Conservation (phyloP, 2,888 invertebrate species). For the Macaria notata region DNA sequence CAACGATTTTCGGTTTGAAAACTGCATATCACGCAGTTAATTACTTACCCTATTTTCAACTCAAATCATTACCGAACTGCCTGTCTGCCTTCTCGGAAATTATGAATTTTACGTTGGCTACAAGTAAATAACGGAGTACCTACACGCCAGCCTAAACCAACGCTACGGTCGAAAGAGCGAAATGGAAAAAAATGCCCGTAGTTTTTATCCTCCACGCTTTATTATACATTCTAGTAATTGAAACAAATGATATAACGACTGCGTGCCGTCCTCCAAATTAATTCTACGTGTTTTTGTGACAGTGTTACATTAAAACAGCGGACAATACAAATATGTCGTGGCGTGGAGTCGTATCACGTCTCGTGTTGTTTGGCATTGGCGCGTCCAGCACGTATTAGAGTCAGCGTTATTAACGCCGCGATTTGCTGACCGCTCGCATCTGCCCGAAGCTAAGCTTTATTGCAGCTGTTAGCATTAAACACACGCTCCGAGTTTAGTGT, state of each 20-base stretch:
- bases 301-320: conserved; percentile 14
- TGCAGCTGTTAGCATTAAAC: conserved; percentile 7
- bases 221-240: conserved; percentile 5
- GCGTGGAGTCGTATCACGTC: conserved; percentile 19
- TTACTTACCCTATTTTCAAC: neutral
- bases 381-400: conserved; percentile 14
- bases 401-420: conserved; percentile 13
- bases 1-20: no score
- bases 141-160: neutral
- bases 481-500: neutral
- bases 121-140: no score
- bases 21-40: no score
- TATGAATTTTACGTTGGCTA: no score
- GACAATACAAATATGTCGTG: conserved; percentile 14
- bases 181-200: neutral
- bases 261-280: conserved; percentile 9
- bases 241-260: conserved; percentile 10
- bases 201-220: conserved; percentile 2
- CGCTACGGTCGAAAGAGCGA: neutral
- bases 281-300: conserved; percentile 9
- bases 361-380: conserved; percentile 8
- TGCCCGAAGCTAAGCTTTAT: conserved; percentile 8
- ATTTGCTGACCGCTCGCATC: conserved; percentile 7
- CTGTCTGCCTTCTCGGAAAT: no score
- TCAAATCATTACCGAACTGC: neutral